Percentiles rank a stretch among this genome's conserved stretches.
These are phyloP conservation scores for Tiliacea aurago DNA, from an alignment of 2,888 invertebrate genomes.

Conservation along the genomic window DNA sequence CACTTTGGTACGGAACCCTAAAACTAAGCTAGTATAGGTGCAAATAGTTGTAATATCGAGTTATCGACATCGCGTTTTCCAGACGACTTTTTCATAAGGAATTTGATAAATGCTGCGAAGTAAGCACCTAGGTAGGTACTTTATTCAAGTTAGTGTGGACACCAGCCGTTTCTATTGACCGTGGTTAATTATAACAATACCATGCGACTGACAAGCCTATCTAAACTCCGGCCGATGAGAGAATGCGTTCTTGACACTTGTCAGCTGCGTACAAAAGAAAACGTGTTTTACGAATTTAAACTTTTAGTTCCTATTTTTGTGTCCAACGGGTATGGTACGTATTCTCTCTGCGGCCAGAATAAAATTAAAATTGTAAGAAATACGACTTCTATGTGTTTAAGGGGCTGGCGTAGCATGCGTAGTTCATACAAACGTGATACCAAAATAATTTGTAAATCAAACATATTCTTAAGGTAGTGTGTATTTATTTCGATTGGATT, in stretches of 20 bases:
- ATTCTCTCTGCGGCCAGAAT: too few relatives aligned
- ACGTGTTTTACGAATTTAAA: too few relatives aligned
- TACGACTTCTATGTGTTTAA: not conserved
- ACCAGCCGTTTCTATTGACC: not conserved
- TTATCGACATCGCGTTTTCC: slow-evolving; percentile 1
- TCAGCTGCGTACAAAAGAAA: too few relatives aligned
- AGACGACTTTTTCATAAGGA: slow-evolving; percentile 22
- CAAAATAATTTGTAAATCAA: too few relatives aligned
- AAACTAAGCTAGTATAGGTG: not conserved
- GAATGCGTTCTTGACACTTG: too few relatives aligned
- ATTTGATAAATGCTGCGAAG: slow-evolving; percentile 35
- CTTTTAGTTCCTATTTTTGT: too few relatives aligned
- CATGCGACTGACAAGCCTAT: slow-evolving; percentile 21
- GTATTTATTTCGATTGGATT: too few relatives aligned
- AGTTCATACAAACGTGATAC: too few relatives aligned
- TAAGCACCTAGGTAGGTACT: not conserved
- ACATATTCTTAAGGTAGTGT: too few relatives aligned
- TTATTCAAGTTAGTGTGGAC: slow-evolving; percentile 9
- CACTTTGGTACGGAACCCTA: too few relatives aligned
- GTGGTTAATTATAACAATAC: slow-evolving; percentile 23
- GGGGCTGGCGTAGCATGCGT: too few relatives aligned
- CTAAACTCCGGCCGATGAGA: not conserved
- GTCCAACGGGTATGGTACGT: too few relatives aligned
- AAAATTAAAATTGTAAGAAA: slow-evolving; percentile 26
- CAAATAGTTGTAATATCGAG: slow-evolving; percentile 2